These are phyloP conservation scores for Xenotilapia longispinis DNA, from an alignment of 2,113 vertebrate species.

Conservation along the genomic window DNA sequence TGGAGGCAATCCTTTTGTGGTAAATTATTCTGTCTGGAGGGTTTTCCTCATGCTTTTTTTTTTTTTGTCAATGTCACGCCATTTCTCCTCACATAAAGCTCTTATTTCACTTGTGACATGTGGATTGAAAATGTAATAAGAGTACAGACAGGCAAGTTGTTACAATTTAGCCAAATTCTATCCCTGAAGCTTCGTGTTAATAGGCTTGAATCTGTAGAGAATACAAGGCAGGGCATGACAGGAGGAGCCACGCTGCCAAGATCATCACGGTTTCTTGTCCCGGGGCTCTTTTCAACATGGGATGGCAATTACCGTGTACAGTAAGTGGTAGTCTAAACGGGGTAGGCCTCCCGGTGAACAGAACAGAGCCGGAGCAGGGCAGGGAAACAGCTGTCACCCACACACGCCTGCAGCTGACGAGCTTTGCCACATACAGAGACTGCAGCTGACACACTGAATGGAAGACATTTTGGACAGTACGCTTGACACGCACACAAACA, in stretches of 20 bases:
- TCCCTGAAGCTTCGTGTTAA: conserved; percentile 38
- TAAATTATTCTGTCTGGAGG: conserved; percentile 5
- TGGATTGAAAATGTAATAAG: conserved; percentile 10
- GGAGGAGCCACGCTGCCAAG: conserved; percentile 2
- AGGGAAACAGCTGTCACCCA: conserved; percentile 57
- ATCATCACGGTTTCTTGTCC: conserved; percentile 35
- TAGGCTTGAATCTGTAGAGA: conserved; percentile 46
- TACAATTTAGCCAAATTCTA: not conserved
- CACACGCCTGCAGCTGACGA: conserved; percentile 56
- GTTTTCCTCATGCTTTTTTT: not conserved
- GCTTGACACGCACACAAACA: not conserved
- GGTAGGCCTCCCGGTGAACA: conserved; percentile 16
- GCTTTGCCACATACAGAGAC: conserved; percentile 44
- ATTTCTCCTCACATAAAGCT: not conserved
- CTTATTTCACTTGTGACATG: not conserved
- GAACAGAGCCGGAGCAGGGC: not conserved
- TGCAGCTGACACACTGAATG: conserved; percentile 54
- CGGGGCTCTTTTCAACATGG: conserved; percentile 29
- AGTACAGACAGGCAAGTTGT: not conserved
- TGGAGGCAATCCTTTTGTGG: not conserved
- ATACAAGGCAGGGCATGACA: conserved; percentile 30
- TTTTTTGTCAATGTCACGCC: not conserved
- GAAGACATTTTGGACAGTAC: conserved; percentile 11
- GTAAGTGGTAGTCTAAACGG: conserved; percentile 44
- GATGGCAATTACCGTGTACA: conserved; percentile 54